Evolutionary conservation across 2,888 invertebrate genomes (phyloP), one percentile per base, ranked within the genome.

Genomic region (Agrotis clavis): DNA sequence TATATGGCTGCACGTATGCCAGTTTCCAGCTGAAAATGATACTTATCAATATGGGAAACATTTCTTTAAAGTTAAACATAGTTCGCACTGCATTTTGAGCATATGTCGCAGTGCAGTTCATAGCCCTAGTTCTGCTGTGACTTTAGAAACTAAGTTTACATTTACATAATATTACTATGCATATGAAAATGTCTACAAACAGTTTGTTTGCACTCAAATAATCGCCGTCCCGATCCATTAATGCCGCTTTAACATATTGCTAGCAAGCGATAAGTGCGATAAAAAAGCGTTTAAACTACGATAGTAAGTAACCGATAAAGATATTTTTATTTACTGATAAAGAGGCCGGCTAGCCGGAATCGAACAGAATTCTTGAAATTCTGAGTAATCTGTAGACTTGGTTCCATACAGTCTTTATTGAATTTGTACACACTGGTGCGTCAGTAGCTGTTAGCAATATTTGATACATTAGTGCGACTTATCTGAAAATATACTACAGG

Each of bases 251-350:
- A 79, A 86, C 83, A 85, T 84, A 84, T 82, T 74, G 67, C 71
- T 74, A 82, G 86, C 85, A 70, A 79, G 83, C 83, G 86, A 90
- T 88, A 82, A 81, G 70, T 68, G 66, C 69, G 86, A 88, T 89
- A 88, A 88, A 84, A 87, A 81, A 77, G 25, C 81, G 79, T 88
- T 86, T 86, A 84, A 86, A 87, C 66, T 87, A 85, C 70, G 89
- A 89, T 90, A 89, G 79, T 73, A 67, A 67, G 71, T 86, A 86
- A 84, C 84, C 81, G 88, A 88, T 87, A 88, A 85, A 74, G 71
- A 81, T 62, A 65, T 74, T 82, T 79, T 87, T 85, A 82, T 86
- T 75, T 50, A 64, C 67, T 75, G 85, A 86, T 88, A 83, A 71
- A 80, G 63, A 74, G 84, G 77, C 81, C 74, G 78, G 70, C 61